A percentile compares a stretch with the other conserved stretches of the same genome.
phyloP scores from a whole-genome alignment of 2,113 vertebrate genomes.

The Myotis davidii region DNA sequence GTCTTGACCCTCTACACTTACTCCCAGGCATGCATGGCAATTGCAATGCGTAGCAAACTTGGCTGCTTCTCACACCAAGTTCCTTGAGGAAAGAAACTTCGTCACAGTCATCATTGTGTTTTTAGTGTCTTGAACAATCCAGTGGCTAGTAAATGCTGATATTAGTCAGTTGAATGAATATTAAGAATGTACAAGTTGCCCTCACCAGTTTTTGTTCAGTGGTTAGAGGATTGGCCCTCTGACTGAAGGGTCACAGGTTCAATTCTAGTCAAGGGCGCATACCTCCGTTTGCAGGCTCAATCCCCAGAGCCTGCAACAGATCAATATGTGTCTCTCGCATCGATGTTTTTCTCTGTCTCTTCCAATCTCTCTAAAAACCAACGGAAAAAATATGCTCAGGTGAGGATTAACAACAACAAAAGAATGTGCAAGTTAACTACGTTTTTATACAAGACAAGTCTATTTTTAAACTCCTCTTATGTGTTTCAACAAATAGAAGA shows the following conservation, averaged over 20 bases:
- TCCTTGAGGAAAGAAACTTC: background rate
- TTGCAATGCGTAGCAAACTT: accelerated
- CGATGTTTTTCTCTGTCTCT: too few species aligned
- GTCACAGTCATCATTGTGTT: background rate
- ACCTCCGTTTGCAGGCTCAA: too few species aligned
- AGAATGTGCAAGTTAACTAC: background rate
- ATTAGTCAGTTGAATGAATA: background rate
- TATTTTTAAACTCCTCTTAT: background rate
- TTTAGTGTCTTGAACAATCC: background rate
- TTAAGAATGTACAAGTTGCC: background rate
- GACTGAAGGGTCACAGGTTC: too few species aligned
- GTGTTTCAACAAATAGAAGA: background rate
- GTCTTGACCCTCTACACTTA: background rate
- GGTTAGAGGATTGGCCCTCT: too few species aligned
- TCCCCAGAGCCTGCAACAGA: too few species aligned
- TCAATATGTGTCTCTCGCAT: too few species aligned
- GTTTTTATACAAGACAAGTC: background rate
- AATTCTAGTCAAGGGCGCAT: too few species aligned
- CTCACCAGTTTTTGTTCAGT: too few species aligned
- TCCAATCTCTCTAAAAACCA: too few species aligned
- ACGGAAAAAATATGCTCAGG: too few species aligned
- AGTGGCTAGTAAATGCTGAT: background rate
- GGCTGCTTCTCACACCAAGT: background rate
- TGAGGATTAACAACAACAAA: background rate
- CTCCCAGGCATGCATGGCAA: background rate